Base-by-base conservation (phyloP, 2,113 vertebrate genomes). In the Myodes glareolus region DNA sequence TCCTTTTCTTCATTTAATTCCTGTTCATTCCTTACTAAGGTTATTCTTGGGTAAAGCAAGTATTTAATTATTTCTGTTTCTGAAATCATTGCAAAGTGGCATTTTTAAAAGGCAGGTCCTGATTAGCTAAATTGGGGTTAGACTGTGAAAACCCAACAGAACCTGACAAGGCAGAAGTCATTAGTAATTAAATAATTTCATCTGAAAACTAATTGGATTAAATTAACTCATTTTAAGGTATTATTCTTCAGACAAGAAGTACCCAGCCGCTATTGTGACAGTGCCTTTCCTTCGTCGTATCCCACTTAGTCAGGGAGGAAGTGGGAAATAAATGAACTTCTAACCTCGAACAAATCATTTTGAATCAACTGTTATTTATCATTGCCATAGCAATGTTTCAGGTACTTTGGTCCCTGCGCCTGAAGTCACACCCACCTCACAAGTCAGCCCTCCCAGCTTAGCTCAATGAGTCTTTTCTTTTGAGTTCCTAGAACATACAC, bases 181-280 rank as follows among this genome's bases (percentile, higher is more conserved):
- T 95, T 96, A 95, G 95, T 98, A 97, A 97, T 98, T 97, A 98
- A 98, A 98, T 98, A 97, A 97, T 97, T 97, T 67, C 95, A 90
- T 87, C 73, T 94, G 93, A 97, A 97, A 97, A 96, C 68, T 97
- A 97, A 98, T 95, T 97, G 92, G 68, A 97, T 97, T 97, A 97
- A 97, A 96, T 97, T 94, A 97, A 96, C 91, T 93, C 78, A 93
- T 92, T 96, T 97, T 96, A 94, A 97, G 86, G 82, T 94, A 94
- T 95, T 93, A 95, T 96, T 95, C 94, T 92, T 88, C 55, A 94
- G 82, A 95, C 50, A 88, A 95, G 85, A 96, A 89, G 45, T 91
- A 31, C 68, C 86, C 45, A 75, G 13, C n/a, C 82, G 33, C 92
- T 92, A 11, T 88, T 92, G 9, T 58, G 52, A 27, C 33, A 52